Evolutionary conservation across 2,888 invertebrate genomes (phyloP).

Genomic region (Homarus gammarus): DNA sequence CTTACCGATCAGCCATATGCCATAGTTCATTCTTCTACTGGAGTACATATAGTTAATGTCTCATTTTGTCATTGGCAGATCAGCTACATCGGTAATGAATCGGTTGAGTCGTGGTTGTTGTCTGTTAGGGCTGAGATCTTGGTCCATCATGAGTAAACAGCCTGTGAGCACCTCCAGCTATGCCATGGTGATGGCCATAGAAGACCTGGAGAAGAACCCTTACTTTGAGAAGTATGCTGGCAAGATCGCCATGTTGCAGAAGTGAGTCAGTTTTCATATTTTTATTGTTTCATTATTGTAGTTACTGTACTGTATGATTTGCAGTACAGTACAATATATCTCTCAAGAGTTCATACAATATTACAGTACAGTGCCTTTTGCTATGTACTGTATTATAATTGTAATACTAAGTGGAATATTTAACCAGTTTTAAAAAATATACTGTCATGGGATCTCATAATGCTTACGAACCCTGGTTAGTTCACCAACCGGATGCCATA

Average conservation of each 20-base stretch:
- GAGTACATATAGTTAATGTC: too few species aligned
- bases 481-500: too few species aligned
- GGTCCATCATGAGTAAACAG: constrained; percentile 48
- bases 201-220: constrained; percentile 84
- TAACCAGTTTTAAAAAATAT: too few species aligned
- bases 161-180: constrained; percentile 57
- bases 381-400: too few species aligned
- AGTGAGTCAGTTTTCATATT: constrained; percentile 21
- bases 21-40: too few species aligned
- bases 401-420: too few species aligned
- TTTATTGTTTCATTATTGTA: not conserved
- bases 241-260: constrained; percentile 82
- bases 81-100: not conserved
- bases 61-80: not conserved
- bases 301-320: not conserved
- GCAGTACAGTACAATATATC: too few species aligned
- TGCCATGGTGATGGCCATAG: constrained; percentile 76
- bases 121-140: not conserved
- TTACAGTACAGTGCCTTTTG: too few species aligned
- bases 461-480: too few species aligned
- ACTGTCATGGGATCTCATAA: too few species aligned
- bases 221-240: constrained; percentile 90
- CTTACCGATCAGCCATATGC: too few species aligned
- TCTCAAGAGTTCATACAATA: too few species aligned
- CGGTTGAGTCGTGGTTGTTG: not conserved